Base-by-base conservation (phyloP, 2,113 vertebrate species). In the Arothron firmamentum region DNA sequence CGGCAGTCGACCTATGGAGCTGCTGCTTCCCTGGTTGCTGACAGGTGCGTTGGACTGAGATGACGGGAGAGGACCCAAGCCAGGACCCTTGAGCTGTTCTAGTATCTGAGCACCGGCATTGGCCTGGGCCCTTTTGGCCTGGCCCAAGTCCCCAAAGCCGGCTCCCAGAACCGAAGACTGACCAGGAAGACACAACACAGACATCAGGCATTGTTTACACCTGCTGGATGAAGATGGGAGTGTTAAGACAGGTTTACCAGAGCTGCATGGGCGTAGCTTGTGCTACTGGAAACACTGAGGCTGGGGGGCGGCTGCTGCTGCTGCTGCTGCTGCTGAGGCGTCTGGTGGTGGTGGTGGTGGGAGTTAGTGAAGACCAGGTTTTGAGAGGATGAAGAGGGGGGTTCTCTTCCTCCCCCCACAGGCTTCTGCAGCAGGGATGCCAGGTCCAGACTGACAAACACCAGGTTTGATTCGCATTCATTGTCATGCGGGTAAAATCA, bases 301-400 rank as follows among this genome's bases (percentile, higher is more conserved):
- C 92, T 85, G 17, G 75, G 70, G 4, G 18, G 78, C 67, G 79
- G 86, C 65, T 80, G 70, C 16, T 62, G 73, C 14, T 34, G 45
- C n/a, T n/a, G n/a, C n/a, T n/a, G n/a, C n/a, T 71, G 80, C 58
- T 62, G 73, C 14, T 34, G 45, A 2, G 20, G 51, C 3, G 53
- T 52, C 23, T 58, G 77, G 64, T 28, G 25, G 25, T 28, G 25
- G 25, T 91, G 78, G 70, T 91, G 90, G 85, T 98, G 95, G 80
- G 95, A 98, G 89, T 97, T 98, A 19, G 95, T 98, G 87, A 98
- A 98, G 58, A 98, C 92, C 66, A 98, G 85, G 55, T 94, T 93
- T 86, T 95, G 94, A 43, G 93, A 83, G 67, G 95, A 93, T 43
- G 94, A 79, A 28, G 93, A 91, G 1, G 81, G 70, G 17, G 93